These are phyloP conservation scores for Brassicogethes aeneus DNA, from an alignment of 2,888 invertebrate species.

Conservation along the genomic window DNA sequence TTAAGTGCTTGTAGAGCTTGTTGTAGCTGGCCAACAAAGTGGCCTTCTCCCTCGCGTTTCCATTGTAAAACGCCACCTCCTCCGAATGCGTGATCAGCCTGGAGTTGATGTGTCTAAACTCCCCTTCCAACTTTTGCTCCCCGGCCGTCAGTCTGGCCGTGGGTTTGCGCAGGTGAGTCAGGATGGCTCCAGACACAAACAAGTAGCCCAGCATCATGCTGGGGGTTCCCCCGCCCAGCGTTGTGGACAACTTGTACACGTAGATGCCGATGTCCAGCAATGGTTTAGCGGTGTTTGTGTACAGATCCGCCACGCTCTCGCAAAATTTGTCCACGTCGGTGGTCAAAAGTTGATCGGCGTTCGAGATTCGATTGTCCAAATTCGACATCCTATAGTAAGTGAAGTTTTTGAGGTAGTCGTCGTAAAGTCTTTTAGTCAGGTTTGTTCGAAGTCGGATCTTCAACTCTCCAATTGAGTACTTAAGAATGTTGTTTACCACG, in stretches of 20 bases:
- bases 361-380: constrained; percentile 88
- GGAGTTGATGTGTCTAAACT: constrained; percentile 94
- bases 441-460: constrained; percentile 86
- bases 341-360: constrained; percentile 91
- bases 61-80: constrained; percentile 80
- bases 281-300: constrained; percentile 95
- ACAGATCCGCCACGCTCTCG: constrained; percentile 88
- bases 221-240: constrained; percentile 82
- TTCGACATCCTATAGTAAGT: constrained; percentile 97
- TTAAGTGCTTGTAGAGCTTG: constrained; percentile 75
- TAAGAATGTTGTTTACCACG: constrained; percentile 85
- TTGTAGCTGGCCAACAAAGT: constrained; percentile 84
- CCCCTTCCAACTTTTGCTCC: constrained; percentile 97
- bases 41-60: constrained; percentile 77
- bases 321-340: constrained; percentile 98
- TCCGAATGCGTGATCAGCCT: constrained; percentile 94
- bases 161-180: constrained; percentile 82
- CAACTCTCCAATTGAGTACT: constrained; percentile 90
- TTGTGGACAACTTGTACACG: constrained; percentile 81
- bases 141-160: constrained; percentile 77
- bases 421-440: constrained; percentile 77
- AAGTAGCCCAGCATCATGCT: constrained; percentile 81
- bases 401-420: constrained; percentile 90
- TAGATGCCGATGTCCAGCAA: constrained; percentile 91
- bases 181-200: constrained; percentile 72